These are phyloP conservation scores for Sula dactylatra DNA, from an alignment of 2,113 vertebrate genomes.

Conservation along the genomic window DNA sequence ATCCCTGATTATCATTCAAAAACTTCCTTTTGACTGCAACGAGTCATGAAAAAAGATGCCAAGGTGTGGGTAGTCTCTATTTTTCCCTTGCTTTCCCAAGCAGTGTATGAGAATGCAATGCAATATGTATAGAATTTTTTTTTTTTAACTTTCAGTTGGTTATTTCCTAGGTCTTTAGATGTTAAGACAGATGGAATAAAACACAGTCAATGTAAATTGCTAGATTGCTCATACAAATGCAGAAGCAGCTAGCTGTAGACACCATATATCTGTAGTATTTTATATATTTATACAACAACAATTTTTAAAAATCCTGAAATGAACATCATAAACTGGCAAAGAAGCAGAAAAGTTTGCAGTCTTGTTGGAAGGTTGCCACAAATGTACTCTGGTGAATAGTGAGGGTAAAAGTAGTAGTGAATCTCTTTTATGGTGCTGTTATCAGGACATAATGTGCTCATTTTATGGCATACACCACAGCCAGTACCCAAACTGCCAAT, in stretches of 20 bases:
- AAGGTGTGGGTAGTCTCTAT: not conserved
- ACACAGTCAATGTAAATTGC: not conserved
- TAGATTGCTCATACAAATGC: not conserved
- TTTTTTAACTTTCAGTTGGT: not conserved
- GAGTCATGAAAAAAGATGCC: not conserved
- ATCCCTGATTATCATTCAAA: not conserved
- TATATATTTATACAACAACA: not conserved
- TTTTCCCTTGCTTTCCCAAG: not conserved
- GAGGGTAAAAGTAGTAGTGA: conserved; percentile 56
- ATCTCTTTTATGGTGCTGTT: conserved; percentile 65
- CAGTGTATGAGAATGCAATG: not conserved
- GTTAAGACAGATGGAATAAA: not conserved
- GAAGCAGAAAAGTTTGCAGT: conserved; percentile 9
- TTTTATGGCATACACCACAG: conserved; percentile 51
- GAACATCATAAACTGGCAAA: not conserved
- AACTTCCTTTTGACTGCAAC: not conserved
- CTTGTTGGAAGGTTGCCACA: conserved; percentile 46
- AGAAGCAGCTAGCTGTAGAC: not conserved
- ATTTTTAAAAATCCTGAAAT: not conserved
- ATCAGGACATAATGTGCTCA: conserved; percentile 49
- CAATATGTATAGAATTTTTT: not conserved
- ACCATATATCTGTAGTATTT: not conserved
- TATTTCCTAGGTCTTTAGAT: not conserved
- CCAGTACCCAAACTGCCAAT: conserved; percentile 32
- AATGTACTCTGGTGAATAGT: conserved; percentile 43